Percentiles rank a stretch among this genome's conserved stretches.
phyloP scores from a whole-genome alignment of 2,797 vertebrate species.

The Melanotaenia boesemani region DNA sequence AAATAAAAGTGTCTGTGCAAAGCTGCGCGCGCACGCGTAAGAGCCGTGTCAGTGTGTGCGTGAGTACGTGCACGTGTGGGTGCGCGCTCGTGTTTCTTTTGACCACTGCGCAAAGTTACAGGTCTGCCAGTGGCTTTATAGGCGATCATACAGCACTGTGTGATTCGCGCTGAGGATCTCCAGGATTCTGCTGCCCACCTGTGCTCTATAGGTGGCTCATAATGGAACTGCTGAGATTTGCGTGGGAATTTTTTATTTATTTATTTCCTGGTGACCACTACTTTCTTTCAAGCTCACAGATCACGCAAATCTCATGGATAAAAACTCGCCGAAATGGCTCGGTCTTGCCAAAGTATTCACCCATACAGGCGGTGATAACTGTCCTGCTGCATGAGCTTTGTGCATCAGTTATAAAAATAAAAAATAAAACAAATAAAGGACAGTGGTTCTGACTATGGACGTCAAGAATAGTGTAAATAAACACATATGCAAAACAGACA shows the following conservation, averaged over 20 bases:
- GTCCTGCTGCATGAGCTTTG: neutral
- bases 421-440: neutral
- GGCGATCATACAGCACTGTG: slow-evolving; percentile 30
- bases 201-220: slow-evolving; percentile 22
- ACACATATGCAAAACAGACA: slow-evolving; percentile 2
- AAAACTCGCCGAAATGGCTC: slow-evolving; percentile 14
- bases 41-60: slow-evolving; percentile 3
- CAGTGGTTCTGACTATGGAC: slow-evolving; percentile 1
- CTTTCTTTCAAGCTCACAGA: slow-evolving; percentile 53
- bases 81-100: slow-evolving; percentile 36
- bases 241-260: slow-evolving; percentile 7
- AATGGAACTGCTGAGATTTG: slow-evolving; percentile 16
- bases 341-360: slow-evolving; percentile 10
- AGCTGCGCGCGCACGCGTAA: slow-evolving; percentile 17
- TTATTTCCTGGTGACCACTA: slow-evolving; percentile 8
- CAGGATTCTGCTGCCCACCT: slow-evolving; percentile 47
- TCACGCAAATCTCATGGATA: slow-evolving; percentile 20
- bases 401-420: no score
- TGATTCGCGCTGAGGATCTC: slow-evolving; percentile 27
- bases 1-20: slow-evolving; percentile 43
- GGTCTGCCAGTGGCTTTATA: slow-evolving; percentile 58
- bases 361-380: slow-evolving; percentile 12
- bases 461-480: slow-evolving; percentile 5
- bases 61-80: neutral
- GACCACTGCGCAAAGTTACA: slow-evolving; percentile 82